Evolutionary conservation across 2,888 invertebrate genomes (phyloP).

Genomic region (Caenorhabditis sp.): DNA sequence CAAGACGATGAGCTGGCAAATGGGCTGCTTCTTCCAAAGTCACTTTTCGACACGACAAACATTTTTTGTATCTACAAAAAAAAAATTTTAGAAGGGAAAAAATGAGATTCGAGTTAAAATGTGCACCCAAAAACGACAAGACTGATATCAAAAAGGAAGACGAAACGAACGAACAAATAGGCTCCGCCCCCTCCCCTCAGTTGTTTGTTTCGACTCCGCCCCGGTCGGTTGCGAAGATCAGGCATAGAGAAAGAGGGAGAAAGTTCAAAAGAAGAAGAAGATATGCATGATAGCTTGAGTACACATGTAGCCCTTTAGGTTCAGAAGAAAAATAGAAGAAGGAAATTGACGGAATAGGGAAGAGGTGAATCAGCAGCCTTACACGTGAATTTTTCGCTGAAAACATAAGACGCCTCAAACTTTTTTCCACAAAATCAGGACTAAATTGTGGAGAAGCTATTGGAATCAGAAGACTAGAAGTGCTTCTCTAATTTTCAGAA

Average conservation of each 20-base stretch:
- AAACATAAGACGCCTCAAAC: too few species aligned
- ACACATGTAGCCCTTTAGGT: too few species aligned
- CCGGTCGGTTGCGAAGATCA: not conserved
- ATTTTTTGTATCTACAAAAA: slow-evolving; percentile 5
- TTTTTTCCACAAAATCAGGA: too few species aligned
- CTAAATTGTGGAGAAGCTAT: too few species aligned
- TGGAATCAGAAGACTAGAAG: too few species aligned
- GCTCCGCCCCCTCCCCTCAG: not conserved
- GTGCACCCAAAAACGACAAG: not conserved
- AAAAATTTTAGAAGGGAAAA: not conserved
- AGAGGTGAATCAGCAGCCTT: too few species aligned
- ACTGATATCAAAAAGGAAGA: not conserved
- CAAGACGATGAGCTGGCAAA: slow-evolving; percentile 29
- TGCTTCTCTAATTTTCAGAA: too few species aligned
- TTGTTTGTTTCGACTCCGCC: not conserved
- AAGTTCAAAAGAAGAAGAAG: not conserved
- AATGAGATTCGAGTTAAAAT: not conserved
- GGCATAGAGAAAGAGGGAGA: not conserved
- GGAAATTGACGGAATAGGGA: too few species aligned
- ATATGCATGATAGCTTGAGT: too few species aligned
- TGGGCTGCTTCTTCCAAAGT: slow-evolving; percentile 10
- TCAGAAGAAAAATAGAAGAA: too few species aligned
- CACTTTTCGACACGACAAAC: slow-evolving; percentile 34
- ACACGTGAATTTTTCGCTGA: too few species aligned
- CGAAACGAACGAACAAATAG: not conserved